Evolutionary conservation across 2,888 invertebrate species (phyloP).

Genomic region (Drosophila parthenogenetica): DNA sequence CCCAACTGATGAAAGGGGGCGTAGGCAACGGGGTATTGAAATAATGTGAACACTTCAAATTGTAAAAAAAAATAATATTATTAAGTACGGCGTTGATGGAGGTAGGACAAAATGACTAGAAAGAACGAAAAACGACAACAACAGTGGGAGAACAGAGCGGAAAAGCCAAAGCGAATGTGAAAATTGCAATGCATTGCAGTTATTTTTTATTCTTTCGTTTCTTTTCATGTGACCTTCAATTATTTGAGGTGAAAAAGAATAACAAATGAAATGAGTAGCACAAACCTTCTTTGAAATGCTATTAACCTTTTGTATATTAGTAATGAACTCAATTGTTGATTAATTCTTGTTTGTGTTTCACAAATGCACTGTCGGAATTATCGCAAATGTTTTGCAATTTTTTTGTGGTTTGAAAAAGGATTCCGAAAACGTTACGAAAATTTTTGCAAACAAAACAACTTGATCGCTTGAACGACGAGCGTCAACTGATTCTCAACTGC

Average conservation of each 20-base stretch:
- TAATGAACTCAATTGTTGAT: constrained; percentile 10
- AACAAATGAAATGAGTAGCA: constrained; percentile 27
- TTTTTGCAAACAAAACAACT: constrained; percentile 51
- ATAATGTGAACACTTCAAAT: constrained; percentile 16
- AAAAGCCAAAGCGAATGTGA: not conserved
- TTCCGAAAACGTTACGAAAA: constrained; percentile 12
- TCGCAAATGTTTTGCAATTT: constrained; percentile 9
- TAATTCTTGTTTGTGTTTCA: not conserved
- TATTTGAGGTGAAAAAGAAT: constrained; percentile 23
- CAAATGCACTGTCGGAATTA: constrained; percentile 1
- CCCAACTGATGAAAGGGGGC: no score
- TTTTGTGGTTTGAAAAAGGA: constrained; percentile 15
- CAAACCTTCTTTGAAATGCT: constrained; percentile 57
- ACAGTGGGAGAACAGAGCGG: not conserved
- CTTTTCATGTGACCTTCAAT: constrained; percentile 55
- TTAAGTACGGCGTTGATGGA: constrained; percentile 1
- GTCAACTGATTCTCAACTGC: constrained; percentile 71
- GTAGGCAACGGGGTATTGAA: not conserved
- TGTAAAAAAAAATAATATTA: not conserved
- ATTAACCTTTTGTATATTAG: not conserved
- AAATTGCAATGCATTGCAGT: constrained; percentile 27
- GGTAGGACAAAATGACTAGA: constrained; percentile 7
- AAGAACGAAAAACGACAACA: constrained; percentile 9
- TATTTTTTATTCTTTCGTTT: constrained; percentile 9
- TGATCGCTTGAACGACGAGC: constrained; percentile 75